phyloP scores from a whole-genome alignment of 2,113 vertebrate species.

The Myotis lucifugus region DNA sequence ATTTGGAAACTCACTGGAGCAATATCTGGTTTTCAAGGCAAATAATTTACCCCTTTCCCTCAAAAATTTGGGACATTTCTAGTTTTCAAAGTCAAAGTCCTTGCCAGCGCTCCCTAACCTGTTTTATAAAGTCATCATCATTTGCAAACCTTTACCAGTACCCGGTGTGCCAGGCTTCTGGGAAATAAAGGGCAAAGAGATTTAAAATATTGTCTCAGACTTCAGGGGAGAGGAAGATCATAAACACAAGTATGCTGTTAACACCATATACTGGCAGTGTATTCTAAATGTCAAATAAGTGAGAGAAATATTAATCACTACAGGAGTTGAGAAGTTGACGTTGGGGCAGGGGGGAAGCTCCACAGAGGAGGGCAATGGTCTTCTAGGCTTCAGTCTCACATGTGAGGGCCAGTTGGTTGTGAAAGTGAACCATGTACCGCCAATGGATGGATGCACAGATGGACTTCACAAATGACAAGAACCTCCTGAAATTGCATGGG shows the following conservation, averaged over 20 bases:
- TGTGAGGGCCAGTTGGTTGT: background rate
- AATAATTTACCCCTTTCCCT: constrained; percentile 47
- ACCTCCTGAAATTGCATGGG: background rate
- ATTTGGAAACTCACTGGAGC: constrained; percentile 62
- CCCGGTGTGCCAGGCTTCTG: background rate
- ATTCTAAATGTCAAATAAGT: background rate
- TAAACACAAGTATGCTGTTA: background rate
- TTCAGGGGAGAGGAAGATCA: background rate
- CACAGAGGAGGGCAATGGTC: accelerated
- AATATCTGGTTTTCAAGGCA: constrained; percentile 35
- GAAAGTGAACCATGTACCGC: background rate
- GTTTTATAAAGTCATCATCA: background rate
- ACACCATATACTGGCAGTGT: background rate
- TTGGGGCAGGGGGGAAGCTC: background rate
- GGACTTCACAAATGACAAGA: background rate
- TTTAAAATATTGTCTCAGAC: constrained; percentile 17
- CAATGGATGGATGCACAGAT: background rate
- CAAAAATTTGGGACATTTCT: background rate
- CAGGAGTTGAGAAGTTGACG: background rate
- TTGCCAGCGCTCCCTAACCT: background rate
- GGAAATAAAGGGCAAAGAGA: constrained; percentile 43
- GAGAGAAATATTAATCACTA: background rate
- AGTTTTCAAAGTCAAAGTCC: constrained; percentile 5
- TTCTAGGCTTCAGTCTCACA: background rate
- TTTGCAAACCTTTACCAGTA: background rate